A percentile compares a stretch with the other conserved stretches of the same genome.
These are phyloP conservation scores for Nemotelus nigrinus DNA, from an alignment of 2,888 invertebrate genomes.

Conservation along the genomic window DNA sequence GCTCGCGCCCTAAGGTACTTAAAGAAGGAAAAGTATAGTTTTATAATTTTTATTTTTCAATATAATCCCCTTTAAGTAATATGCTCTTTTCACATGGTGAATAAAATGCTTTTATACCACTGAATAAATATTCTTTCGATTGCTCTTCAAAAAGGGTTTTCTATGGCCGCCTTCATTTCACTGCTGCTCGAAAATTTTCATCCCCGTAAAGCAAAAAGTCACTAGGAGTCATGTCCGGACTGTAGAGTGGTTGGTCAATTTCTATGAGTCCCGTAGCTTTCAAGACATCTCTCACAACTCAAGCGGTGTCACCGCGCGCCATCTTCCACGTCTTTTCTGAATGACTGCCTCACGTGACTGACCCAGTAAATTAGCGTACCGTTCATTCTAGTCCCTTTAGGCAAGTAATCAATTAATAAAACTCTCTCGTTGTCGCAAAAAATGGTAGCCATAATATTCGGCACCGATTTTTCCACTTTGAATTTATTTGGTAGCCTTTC, in stretches of 20 bases:
- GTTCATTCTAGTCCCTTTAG: no score
- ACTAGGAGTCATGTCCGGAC: no score
- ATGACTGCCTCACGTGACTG: neutral
- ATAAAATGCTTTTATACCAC: neutral
- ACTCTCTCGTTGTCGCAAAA: neutral
- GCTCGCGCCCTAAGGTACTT: no score
- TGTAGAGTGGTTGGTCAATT: neutral
- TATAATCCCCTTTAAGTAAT: neutral
- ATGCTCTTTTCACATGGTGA: neutral
- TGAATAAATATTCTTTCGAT: neutral
- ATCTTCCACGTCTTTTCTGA: neutral
- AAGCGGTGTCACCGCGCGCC: neutral
- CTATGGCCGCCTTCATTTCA: constrained; percentile 7
- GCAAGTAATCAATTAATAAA: no score
- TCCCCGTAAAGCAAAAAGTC: neutral
- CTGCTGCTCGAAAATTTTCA: neutral
- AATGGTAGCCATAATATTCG: constrained; percentile 3
- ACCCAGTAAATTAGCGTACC: no score
- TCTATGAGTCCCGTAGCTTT: neutral
- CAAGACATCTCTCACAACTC: neutral
- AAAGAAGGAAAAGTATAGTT: no score
- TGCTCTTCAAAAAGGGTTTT: neutral
- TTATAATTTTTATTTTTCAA: no score
- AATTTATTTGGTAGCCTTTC: no score
- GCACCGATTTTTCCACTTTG: no score